Conservation (phyloP, 2,797 vertebrate species). For the Lemur catta region DNA sequence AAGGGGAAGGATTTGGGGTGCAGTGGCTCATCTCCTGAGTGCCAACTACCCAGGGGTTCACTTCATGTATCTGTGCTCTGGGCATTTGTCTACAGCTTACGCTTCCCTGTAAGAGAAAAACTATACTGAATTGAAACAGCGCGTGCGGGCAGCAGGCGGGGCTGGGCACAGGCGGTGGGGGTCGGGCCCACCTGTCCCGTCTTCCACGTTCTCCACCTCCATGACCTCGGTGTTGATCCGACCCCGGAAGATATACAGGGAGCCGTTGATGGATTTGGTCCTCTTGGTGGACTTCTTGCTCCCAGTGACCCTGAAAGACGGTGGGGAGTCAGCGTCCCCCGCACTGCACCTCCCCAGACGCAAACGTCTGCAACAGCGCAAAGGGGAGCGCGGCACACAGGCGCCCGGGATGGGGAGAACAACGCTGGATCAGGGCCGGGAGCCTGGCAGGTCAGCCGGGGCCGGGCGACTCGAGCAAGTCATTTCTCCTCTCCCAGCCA, state of each 20-base stretch:
- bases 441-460: not conserved
- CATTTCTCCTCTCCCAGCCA: not conserved
- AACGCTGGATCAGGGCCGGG: not conserved
- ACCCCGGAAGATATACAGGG: slow-evolving; percentile 94
- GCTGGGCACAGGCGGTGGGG: not conserved
- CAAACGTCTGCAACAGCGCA: not conserved
- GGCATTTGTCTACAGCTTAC: not conserved
- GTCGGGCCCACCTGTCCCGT: slow-evolving; percentile 88
- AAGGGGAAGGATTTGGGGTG: fast-evolving
- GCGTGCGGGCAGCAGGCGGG: fast-evolving
- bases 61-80: fast-evolving
- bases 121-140: no score
- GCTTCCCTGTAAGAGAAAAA: not conserved
- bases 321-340: not conserved
- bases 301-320: slow-evolving; percentile 91
- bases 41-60: not conserved
- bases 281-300: slow-evolving; percentile 95
- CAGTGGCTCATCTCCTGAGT: not conserved
- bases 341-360: fast-evolving
- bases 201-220: slow-evolving; percentile 95
- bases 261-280: slow-evolving; percentile 97
- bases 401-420: fast-evolving
- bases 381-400: not conserved
- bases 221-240: slow-evolving; percentile 94
- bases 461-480: not conserved